These are phyloP conservation scores for Aselliscus stoliczkanus DNA, from an alignment of 2,797 vertebrate species.

Conservation along the genomic window DNA sequence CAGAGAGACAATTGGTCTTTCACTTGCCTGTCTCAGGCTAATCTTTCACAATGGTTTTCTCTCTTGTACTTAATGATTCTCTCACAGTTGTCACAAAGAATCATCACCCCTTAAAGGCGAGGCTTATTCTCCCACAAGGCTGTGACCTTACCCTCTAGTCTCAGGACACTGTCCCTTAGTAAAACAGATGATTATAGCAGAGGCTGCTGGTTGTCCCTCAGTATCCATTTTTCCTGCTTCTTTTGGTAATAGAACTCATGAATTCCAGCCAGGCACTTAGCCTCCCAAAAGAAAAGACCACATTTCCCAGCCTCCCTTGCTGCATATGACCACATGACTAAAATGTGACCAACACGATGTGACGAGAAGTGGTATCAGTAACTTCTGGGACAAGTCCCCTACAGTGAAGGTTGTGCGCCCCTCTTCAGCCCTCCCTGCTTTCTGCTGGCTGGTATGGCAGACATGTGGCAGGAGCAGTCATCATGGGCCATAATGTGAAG, in stretches of 20 bases:
- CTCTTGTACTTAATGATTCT: not conserved
- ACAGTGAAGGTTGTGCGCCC: not conserved
- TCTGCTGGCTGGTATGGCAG: not conserved
- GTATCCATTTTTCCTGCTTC: not conserved
- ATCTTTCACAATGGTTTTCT: not conserved
- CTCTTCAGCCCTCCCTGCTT: not conserved
- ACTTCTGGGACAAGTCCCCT: not conserved
- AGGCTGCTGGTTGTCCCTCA: not conserved
- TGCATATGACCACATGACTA: not conserved
- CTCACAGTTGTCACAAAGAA: not conserved
- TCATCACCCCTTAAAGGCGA: not conserved
- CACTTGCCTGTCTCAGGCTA: not conserved
- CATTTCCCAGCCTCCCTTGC: not conserved
- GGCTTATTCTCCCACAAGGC: not conserved
- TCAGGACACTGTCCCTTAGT: not conserved
- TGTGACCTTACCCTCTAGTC: not conserved
- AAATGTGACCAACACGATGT: not conserved
- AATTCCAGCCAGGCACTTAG: not conserved
- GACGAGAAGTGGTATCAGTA: not conserved
- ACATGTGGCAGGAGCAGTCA: not conserved
- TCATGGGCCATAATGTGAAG: not conserved
- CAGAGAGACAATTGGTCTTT: not conserved
- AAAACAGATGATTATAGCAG: not conserved
- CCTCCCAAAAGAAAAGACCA: not conserved
- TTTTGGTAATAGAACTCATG: not conserved